A percentile compares a stretch with the other conserved stretches of the same genome.
Conservation (phyloP, 2,797 vertebrate species). For the Podarcis lilfordi region DNA sequence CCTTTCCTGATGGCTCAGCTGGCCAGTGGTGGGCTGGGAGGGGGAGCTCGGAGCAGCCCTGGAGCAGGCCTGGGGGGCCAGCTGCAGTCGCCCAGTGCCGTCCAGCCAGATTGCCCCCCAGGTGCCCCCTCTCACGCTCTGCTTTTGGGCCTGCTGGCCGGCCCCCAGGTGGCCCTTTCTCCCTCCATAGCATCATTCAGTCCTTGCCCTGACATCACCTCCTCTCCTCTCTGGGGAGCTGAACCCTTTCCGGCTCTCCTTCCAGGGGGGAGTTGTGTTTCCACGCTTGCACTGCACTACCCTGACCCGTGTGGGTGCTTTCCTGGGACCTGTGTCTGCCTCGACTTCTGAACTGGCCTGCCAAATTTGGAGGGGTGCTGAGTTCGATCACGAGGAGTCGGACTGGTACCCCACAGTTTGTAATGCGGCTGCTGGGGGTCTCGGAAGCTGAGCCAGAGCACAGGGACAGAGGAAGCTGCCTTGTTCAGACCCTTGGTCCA, state of each 20-base stretch:
- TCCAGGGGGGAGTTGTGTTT: neutral
- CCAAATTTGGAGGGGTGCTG: neutral
- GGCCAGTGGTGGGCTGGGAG: too few relatives aligned
- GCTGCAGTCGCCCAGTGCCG: too few relatives aligned
- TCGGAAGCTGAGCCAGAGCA: neutral
- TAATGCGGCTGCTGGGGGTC: neutral
- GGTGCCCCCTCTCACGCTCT: neutral
- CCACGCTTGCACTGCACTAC: neutral
- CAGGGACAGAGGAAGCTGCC: too few relatives aligned
- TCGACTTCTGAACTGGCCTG: neutral
- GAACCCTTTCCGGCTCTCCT: neutral
- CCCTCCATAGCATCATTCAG: neutral
- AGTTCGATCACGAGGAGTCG: neutral
- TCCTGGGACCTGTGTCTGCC: neutral
- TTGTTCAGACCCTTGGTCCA: too few relatives aligned
- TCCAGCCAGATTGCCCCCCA: too few relatives aligned
- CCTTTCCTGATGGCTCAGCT: too few relatives aligned
- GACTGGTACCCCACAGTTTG: neutral
- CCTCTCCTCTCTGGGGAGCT: neutral
- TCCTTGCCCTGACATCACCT: neutral
- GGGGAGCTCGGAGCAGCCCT: too few relatives aligned
- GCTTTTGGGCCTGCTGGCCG: neutral
- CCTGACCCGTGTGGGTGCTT: neutral
- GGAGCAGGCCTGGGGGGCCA: too few relatives aligned
- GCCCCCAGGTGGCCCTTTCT: neutral